These are phyloP conservation scores for Drosophila diplacantha DNA, from an alignment of 2,888 invertebrate species.

Conservation along the genomic window DNA sequence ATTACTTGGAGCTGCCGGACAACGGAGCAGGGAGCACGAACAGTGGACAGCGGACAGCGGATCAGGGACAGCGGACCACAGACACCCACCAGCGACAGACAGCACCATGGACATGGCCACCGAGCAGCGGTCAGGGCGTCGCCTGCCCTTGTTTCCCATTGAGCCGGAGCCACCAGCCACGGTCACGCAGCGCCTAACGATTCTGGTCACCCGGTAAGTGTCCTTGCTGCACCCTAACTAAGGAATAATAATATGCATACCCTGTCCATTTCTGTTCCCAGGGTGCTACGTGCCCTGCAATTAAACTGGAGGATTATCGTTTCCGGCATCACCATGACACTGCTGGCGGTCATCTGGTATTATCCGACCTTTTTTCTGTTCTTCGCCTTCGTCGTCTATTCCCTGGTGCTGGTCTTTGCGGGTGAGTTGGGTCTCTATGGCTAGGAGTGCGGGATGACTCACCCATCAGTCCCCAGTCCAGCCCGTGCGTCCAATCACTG, in stretches of 20 bases:
- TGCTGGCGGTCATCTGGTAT: slow-evolving; percentile 76
- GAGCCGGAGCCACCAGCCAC: slow-evolving; percentile 59
- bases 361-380: slow-evolving; percentile 77
- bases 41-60: slow-evolving; percentile 18
- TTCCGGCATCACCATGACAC: slow-evolving; percentile 67
- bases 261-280: slow-evolving; percentile 15
- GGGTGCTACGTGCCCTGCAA: slow-evolving; percentile 69
- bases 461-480: background rate
- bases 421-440: slow-evolving; percentile 65
- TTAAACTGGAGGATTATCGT: slow-evolving; percentile 74
- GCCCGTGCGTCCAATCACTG: slow-evolving; percentile 7
- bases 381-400: slow-evolving; percentile 76
- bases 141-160: slow-evolving; percentile 71
- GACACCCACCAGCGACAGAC: slow-evolving; percentile 6
- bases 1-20: slow-evolving; percentile 1
- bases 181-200: slow-evolving; percentile 63
- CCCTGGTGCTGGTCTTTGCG: slow-evolving; percentile 73
- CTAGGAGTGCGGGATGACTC: background rate
- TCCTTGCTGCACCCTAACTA: background rate
- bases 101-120: slow-evolving; percentile 18
- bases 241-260: background rate
- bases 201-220: slow-evolving; percentile 61
- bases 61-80: slow-evolving; percentile 4
- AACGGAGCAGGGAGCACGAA: too few species aligned
- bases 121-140: slow-evolving; percentile 27